Percentiles rank a stretch among this genome's conserved stretches.
Evolutionary conservation across 2,797 vertebrate species (phyloP).

Genomic region (Spinus pinus): DNA sequence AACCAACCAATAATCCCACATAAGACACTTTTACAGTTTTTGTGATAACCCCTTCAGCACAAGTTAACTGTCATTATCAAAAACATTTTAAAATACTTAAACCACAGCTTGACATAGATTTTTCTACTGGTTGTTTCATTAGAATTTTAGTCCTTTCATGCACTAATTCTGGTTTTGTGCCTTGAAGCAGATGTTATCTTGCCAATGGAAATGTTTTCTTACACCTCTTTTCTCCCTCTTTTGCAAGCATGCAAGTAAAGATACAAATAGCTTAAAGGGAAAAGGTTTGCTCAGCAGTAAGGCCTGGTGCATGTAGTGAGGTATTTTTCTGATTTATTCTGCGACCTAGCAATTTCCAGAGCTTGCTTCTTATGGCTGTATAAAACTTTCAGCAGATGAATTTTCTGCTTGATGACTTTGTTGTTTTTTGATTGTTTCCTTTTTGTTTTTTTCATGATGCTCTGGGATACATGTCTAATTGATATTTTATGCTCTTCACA

Average conservation of each 20-base stretch:
- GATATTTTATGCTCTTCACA: not conserved
- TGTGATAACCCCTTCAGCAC: not conserved
- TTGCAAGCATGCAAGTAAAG: not conserved
- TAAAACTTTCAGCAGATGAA: not conserved
- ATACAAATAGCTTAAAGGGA: not conserved
- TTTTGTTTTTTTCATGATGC: not conserved
- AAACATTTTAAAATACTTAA: not conserved
- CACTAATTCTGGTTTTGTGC: not conserved
- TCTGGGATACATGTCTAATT: not conserved
- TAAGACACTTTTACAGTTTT: not conserved
- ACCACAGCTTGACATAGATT: not conserved
- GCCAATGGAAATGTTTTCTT: not conserved
- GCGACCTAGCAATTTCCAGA: not conserved
- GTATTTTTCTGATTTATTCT: not conserved
- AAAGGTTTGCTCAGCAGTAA: not conserved
- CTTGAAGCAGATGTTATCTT: not conserved
- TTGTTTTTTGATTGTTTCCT: fast-evolving
- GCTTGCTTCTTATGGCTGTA: not conserved
- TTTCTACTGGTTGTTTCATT: not conserved
- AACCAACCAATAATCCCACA: not conserved
- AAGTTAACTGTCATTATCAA: not conserved
- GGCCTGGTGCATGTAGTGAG: not conserved
- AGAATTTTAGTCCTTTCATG: not conserved
- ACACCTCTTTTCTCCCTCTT: not conserved
- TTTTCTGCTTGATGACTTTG: not conserved